Percentiles rank a stretch among this genome's conserved stretches.
Conservation (phyloP, 1,140 invertebrate species). For the Danaus plexippus region DNA sequence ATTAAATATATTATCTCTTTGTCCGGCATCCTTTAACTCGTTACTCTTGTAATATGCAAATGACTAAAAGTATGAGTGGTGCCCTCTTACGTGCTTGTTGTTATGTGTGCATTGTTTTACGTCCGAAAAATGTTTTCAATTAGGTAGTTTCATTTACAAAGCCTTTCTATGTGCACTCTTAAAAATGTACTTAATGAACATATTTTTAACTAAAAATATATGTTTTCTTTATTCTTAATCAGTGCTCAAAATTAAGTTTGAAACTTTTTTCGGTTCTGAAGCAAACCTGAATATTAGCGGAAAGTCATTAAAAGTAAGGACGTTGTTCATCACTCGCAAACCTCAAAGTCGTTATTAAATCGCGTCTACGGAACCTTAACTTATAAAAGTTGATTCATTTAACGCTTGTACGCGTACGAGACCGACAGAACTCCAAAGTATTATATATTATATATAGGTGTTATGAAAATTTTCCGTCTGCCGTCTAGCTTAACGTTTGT, state of each 20-base stretch:
- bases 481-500: too few relatives aligned
- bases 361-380: conserved; percentile 39
- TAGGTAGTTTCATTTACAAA: neutral
- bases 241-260: too few relatives aligned
- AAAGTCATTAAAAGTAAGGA: conserved; percentile 69
- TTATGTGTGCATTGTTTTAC: conserved; percentile 23
- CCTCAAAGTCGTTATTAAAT: conserved; percentile 65
- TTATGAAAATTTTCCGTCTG: too few relatives aligned
- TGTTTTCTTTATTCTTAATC: too few relatives aligned
- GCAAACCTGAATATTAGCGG: conserved; percentile 48
- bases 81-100: conserved; percentile 23
- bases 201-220: too few relatives aligned
- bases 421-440: too few relatives aligned
- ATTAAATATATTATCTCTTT: conserved; percentile 64
- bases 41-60: conserved; percentile 45
- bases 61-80: conserved; percentile 46
- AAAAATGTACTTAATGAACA: too few relatives aligned
- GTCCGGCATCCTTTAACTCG: conserved; percentile 27
- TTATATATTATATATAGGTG: too few relatives aligned
- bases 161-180: too few relatives aligned
- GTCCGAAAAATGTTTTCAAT: conserved; percentile 7
- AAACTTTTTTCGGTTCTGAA: too few relatives aligned
- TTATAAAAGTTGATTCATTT: conserved; percentile 71
- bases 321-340: conserved; percentile 56
- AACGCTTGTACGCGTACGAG: conserved; percentile 55